A percentile compares a stretch with the other conserved stretches of the same genome.
Conservation (phyloP, 2,888 invertebrate genomes). For the Tetanocera ferruginea region DNA sequence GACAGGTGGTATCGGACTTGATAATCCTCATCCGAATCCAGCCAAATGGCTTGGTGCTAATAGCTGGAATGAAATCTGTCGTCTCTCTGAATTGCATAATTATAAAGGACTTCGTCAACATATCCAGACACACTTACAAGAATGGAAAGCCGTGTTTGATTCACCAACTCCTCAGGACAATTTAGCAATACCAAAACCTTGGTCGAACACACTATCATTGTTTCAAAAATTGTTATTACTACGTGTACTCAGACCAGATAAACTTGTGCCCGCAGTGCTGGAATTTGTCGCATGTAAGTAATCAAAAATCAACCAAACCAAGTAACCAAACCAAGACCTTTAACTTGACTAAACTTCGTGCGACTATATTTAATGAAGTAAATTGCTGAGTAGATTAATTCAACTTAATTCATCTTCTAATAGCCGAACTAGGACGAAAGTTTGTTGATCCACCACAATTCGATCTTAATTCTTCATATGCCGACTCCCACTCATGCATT, state of each 20-base stretch:
- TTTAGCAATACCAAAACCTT: constrained; percentile 77
- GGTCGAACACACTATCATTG: constrained; percentile 74
- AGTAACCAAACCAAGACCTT: too few species aligned
- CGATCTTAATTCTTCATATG: constrained; percentile 85
- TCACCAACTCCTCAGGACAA: constrained; percentile 80
- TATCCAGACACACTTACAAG: constrained; percentile 72
- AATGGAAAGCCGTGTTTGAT: constrained; percentile 85
- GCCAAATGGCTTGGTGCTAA: constrained; percentile 78
- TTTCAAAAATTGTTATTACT: constrained; percentile 86
- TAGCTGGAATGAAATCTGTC: constrained; percentile 85
- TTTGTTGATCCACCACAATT: constrained; percentile 93
- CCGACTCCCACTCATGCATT: constrained; percentile 88
- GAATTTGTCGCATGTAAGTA: constrained; percentile 76
- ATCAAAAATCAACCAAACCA: too few species aligned
- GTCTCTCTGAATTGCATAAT: constrained; percentile 70
- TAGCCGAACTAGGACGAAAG: constrained; percentile 77
- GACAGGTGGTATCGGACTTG: constrained; percentile 86
- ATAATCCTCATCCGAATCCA: constrained; percentile 81
- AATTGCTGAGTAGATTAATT: too few species aligned
- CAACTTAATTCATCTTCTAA: not conserved
- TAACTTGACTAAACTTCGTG: too few species aligned
- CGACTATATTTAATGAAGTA: too few species aligned
- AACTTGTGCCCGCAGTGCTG: constrained; percentile 86
- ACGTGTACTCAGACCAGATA: constrained; percentile 88
- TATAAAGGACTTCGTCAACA: constrained; percentile 78